Evolutionary conservation across 2,797 vertebrate species (phyloP).

Genomic region (Scyliorhinus canicula): DNA sequence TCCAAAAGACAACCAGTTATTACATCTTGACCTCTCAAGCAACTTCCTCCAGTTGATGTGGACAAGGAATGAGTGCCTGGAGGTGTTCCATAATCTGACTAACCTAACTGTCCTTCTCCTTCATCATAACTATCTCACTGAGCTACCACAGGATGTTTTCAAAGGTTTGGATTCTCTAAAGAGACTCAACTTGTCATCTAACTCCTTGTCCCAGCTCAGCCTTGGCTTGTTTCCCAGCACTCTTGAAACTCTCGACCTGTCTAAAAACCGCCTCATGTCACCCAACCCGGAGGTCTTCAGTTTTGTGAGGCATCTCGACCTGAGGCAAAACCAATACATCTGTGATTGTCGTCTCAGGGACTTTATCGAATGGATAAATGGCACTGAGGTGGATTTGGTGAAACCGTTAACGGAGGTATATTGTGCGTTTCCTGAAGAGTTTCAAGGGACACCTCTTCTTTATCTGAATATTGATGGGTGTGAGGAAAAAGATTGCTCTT

Average conservation of each 20-base stretch:
- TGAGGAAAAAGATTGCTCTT: not conserved
- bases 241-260: constrained; percentile 40
- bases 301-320: constrained; percentile 40
- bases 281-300: not conserved
- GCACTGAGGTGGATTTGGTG: not conserved
- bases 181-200: constrained; percentile 42
- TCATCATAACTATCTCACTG: constrained; percentile 40
- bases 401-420: not conserved
- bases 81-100: constrained; percentile 41
- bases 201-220: constrained; percentile 40
- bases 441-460: not conserved
- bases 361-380: constrained; percentile 40
- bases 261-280: constrained; percentile 41
- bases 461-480: not conserved
- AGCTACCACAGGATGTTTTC: constrained; percentile 40
- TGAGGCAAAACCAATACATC: constrained; percentile 39
- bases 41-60: constrained; percentile 41
- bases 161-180: constrained; percentile 37
- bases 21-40: constrained; percentile 43
- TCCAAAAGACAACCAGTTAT: not conserved
- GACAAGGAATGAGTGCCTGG: constrained; percentile 36
- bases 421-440: not conserved
- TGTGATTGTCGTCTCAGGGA: constrained; percentile 41
- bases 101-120: constrained; percentile 41
- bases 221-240: constrained; percentile 35